Conservation (phyloP, 2,888 invertebrate genomes). For the Nomada ferruginata region DNA sequence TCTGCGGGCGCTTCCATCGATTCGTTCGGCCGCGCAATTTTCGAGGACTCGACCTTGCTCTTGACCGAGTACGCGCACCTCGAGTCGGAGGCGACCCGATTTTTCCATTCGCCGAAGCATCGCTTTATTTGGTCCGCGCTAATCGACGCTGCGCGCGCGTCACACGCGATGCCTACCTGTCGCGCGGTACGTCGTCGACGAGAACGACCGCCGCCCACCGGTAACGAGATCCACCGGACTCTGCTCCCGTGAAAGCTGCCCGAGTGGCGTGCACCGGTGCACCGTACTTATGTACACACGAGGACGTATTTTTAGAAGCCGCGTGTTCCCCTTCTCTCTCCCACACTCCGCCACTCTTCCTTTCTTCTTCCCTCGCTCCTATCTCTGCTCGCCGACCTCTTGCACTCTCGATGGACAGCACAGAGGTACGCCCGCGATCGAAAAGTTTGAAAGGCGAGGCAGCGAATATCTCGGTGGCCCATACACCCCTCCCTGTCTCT, state of each 20-base stretch:
- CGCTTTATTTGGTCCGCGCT: slow-evolving; percentile 6
- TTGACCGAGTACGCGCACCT: too few relatives aligned
- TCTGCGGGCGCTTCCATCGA: too few relatives aligned
- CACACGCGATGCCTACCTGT: slow-evolving; percentile 45
- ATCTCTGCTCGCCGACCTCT: neutral
- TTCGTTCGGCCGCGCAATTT: too few relatives aligned
- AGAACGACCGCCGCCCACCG: slow-evolving; percentile 12
- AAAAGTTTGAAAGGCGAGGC: too few relatives aligned
- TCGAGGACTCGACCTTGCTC: too few relatives aligned
- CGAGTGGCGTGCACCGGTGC: slow-evolving; percentile 62
- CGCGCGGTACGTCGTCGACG: slow-evolving; percentile 37
- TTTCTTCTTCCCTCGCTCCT: neutral
- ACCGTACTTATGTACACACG: too few relatives aligned
- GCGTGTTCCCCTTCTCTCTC: slow-evolving; percentile 6
- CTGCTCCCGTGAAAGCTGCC: slow-evolving; percentile 72
- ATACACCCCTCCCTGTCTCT: neutral
- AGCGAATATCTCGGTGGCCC: neutral
- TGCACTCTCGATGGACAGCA: neutral
- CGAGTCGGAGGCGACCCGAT: too few relatives aligned
- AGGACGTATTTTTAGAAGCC: slow-evolving; percentile 72
- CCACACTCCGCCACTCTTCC: too few relatives aligned
- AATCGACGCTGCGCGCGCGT: slow-evolving; percentile 21
- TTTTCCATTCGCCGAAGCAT: neutral
- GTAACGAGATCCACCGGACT: slow-evolving; percentile 76
- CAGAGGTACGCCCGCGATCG: too few relatives aligned